phyloP scores from a whole-genome alignment of 2,888 invertebrate species.

The Hemithea aestivaria region DNA sequence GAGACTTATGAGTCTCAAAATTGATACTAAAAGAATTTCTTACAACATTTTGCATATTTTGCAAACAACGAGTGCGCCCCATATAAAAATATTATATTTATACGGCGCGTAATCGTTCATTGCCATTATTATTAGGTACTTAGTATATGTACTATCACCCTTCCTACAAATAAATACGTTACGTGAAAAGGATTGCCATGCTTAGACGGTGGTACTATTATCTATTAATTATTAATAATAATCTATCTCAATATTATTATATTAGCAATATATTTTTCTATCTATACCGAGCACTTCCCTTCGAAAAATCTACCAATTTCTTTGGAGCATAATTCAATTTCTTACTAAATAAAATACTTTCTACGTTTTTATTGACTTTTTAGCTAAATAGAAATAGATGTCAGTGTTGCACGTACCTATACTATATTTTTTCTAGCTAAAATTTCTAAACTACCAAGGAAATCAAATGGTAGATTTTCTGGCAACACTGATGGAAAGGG shows the following conservation, averaged over 20 bases:
- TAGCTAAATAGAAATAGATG: conserved; percentile 16
- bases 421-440: conserved; percentile 12
- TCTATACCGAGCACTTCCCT: not conserved
- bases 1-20: no score
- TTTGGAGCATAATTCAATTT: no score
- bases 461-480: conserved; percentile 15
- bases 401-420: conserved; percentile 34
- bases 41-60: no score
- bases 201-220: conserved; percentile 8
- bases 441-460: conserved; percentile 13
- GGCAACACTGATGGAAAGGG: conserved; percentile 57
- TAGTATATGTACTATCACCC: conserved; percentile 14
- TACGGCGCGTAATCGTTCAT: no score
- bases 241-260: conserved; percentile 7
- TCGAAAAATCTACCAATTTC: conserved; percentile 22
- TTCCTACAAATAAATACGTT: conserved; percentile 10
- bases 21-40: no score
- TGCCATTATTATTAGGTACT: conserved; percentile 4
- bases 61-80: no score
- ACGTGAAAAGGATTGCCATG: conserved; percentile 11
- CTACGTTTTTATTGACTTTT: conserved; percentile 28
- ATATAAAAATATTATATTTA: no score
- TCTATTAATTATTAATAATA: conserved; percentile 4
- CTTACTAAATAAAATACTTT: conserved; percentile 30
- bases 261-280: no score